Conservation (phyloP, 2,797 vertebrate species). For the Alcedo atthis region DNA sequence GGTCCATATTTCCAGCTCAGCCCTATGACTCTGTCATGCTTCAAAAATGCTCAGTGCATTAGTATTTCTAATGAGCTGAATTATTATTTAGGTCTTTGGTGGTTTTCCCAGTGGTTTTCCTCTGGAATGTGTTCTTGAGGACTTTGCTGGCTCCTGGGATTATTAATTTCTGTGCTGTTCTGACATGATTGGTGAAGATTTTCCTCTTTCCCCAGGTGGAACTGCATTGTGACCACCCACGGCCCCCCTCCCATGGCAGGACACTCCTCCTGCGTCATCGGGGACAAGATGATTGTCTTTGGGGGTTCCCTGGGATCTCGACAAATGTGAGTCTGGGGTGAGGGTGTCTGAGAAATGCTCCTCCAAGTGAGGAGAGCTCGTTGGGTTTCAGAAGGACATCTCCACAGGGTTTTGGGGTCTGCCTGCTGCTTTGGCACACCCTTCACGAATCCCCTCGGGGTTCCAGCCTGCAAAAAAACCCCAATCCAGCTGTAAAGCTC, state of each 20-base stretch:
- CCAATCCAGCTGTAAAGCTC: not conserved
- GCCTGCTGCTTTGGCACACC: not conserved
- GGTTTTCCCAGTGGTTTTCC: constrained; percentile 1
- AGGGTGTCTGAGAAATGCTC: not conserved
- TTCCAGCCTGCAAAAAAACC: not conserved
- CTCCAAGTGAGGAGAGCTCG: rapidly evolving
- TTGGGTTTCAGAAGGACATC: rapidly evolving
- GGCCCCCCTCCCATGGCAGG: constrained; percentile 98
- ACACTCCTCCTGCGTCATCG: constrained; percentile 95
- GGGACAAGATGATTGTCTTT: constrained; percentile 96
- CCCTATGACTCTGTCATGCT: not conserved
- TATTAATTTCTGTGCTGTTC: not conserved
- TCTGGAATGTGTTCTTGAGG: not conserved
- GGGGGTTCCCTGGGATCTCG: constrained; percentile 95
- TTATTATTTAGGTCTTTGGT: not conserved
- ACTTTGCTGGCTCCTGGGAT: not conserved
- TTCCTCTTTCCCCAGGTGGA: constrained; percentile 86
- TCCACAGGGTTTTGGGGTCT: not conserved
- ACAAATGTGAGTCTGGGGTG: constrained; percentile 88
- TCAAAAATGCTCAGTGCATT: not conserved
- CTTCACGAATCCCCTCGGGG: not conserved
- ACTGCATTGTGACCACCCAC: constrained; percentile 96
- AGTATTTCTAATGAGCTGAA: not conserved
- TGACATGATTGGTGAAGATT: rapidly evolving
- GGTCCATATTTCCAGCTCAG: not conserved